A percentile compares a stretch with the other conserved stretches of the same genome.
Evolutionary conservation across 23 tunicate species (phyloP).

Genomic region (Botrylloides violaceus): DNA sequence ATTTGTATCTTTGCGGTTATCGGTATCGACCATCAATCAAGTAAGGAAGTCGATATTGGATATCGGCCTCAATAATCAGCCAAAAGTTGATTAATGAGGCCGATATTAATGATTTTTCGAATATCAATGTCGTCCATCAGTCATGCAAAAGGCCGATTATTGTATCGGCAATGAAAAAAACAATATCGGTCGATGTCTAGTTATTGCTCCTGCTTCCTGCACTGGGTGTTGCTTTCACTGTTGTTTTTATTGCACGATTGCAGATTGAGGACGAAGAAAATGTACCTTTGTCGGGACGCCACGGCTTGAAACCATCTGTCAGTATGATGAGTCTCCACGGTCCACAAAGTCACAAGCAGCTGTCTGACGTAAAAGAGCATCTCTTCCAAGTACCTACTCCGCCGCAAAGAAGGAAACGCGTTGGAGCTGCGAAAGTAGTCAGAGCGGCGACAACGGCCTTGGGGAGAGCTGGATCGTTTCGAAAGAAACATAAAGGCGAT

Average conservation of each 20-base stretch:
- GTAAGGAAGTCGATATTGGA: too few relatives aligned
- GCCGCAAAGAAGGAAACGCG: slow-evolving; percentile 53
- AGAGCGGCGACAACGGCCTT: slow-evolving; percentile 74
- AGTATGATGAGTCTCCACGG: slow-evolving; percentile 71
- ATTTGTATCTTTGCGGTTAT: too few relatives aligned
- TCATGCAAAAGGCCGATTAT: too few relatives aligned
- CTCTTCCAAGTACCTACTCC: slow-evolving; percentile 88
- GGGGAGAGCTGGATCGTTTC: slow-evolving; percentile 61
- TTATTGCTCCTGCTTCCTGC: too few relatives aligned
- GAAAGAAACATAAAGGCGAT: slow-evolving; percentile 43
- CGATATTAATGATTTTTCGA: too few relatives aligned
- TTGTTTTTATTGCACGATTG: background rate
- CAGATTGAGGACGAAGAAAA: slow-evolving; percentile 12
- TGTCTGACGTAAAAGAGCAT: slow-evolving; percentile 15
- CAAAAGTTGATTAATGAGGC: too few relatives aligned
- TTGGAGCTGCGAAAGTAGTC: slow-evolving; percentile 20
- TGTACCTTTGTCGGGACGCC: slow-evolving; percentile 2
- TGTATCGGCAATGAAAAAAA: too few relatives aligned
- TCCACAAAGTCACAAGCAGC: slow-evolving; percentile 22
- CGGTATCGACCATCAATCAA: too few relatives aligned
- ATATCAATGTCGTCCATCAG: too few relatives aligned
- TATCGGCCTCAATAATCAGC: too few relatives aligned
- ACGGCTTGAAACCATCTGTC: slow-evolving; percentile 52
- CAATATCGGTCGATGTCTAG: too few relatives aligned
- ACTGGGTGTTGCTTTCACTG: too few relatives aligned